A percentile compares a stretch with the other conserved stretches of the same genome.
Conservation (phyloP, 2,888 invertebrate genomes). For the Macropis europaea region DNA sequence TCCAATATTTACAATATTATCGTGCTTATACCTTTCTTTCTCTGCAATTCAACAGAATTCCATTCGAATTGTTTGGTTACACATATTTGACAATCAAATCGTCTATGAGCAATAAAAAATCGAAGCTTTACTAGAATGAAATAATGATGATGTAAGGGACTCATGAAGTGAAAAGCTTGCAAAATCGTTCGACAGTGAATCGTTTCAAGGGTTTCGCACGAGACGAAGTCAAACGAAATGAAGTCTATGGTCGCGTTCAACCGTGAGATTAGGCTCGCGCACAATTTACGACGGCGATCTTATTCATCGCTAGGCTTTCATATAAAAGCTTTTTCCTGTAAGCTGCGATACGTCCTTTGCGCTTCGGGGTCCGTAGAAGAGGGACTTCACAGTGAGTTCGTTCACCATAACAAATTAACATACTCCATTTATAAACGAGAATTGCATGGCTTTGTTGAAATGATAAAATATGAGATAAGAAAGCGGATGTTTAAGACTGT, state of each 20-base stretch:
- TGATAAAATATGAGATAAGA: too few relatives aligned
- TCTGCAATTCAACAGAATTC: too few relatives aligned
- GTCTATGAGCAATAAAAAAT: too few relatives aligned
- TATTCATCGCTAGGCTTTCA: conserved; percentile 77
- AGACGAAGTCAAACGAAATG: conserved; percentile 32
- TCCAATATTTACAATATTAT: too few relatives aligned
- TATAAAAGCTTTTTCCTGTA: conserved; percentile 80
- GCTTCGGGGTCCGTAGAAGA: conserved; percentile 48
- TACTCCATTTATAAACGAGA: conserved; percentile 29
- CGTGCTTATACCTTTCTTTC: too few relatives aligned
- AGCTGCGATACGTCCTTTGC: conserved; percentile 74
- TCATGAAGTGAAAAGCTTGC: conserved; percentile 15
- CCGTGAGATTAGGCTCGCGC: conserved; percentile 77
- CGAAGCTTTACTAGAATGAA: too few relatives aligned
- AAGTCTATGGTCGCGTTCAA: conserved; percentile 63
- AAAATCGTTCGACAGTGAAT: conserved; percentile 4
- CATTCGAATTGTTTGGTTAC: too few relatives aligned
- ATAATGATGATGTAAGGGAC: neutral
- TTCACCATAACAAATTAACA: conserved; percentile 70
- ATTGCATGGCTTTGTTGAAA: neutral
- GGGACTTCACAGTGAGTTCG: conserved; percentile 41
- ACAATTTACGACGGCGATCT: conserved; percentile 78
- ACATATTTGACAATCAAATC: too few relatives aligned
- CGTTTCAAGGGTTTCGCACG: conserved; percentile 6
- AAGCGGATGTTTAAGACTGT: neutral